Evolutionary conservation across 2,797 vertebrate species (phyloP).

Genomic region (Merluccius polli): DNA sequence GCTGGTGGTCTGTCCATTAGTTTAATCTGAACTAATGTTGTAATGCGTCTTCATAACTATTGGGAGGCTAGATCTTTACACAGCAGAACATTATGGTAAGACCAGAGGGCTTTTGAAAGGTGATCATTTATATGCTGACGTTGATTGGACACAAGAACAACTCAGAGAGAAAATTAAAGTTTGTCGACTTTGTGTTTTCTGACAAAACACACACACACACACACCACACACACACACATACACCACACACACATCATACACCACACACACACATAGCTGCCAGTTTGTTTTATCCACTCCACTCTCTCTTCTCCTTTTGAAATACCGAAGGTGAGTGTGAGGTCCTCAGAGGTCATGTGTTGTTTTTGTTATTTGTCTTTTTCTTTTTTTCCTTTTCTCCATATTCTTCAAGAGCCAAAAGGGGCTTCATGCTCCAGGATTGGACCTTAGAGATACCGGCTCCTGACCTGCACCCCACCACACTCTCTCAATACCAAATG

Average conservation of each 20-base stretch:
- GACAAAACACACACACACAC: neutral
- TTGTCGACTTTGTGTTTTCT: neutral
- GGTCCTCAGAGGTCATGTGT: conserved; percentile 41
- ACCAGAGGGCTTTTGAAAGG: neutral
- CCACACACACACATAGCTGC: neutral
- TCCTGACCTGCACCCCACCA: conserved; percentile 42
- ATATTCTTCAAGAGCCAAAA: neutral
- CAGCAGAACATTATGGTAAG: neutral
- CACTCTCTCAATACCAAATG: conserved; percentile 60
- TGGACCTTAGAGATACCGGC: conserved; percentile 36
- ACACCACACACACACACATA: neutral
- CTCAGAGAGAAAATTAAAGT: neutral
- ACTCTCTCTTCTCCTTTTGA: conserved; percentile 48
- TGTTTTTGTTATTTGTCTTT: neutral
- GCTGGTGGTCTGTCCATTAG: neutral
- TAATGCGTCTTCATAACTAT: neutral
- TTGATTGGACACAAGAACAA: no score
- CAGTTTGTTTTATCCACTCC: conserved; percentile 38
- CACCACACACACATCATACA: neutral
- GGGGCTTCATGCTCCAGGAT: conserved; percentile 7
- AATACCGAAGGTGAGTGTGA: conserved; percentile 61
- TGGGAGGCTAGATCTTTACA: neutral
- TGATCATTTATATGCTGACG: neutral
- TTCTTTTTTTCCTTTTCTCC: neutral
- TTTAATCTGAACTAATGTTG: neutral